Conservation (phyloP, 2,113 vertebrate genomes). For the Catagonus wagneri region DNA sequence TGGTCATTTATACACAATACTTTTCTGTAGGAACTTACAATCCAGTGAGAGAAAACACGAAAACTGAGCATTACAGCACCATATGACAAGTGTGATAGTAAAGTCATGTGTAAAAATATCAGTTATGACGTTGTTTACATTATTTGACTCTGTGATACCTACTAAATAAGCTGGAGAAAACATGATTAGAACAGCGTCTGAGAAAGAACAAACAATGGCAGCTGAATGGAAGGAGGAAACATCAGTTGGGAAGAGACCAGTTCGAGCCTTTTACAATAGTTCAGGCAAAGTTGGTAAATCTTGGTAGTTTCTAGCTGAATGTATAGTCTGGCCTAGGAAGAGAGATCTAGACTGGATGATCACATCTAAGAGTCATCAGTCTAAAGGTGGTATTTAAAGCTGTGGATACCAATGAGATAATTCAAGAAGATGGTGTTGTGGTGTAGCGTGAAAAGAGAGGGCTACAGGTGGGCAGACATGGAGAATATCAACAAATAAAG, state of each 20-base stretch:
- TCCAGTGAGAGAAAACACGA: not conserved
- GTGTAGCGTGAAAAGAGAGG: not conserved
- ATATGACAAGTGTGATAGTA: not conserved
- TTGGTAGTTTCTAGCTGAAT: not conserved
- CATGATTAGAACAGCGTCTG: not conserved
- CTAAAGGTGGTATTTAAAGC: not conserved
- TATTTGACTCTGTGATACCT: not conserved
- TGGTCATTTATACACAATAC: not conserved
- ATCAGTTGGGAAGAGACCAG: not conserved
- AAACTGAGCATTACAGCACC: not conserved
- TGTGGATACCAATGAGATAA: not conserved
- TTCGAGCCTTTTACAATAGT: not conserved
- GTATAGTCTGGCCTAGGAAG: not conserved
- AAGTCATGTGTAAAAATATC: not conserved
- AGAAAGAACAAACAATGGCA: not conserved
- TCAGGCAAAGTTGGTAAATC: not conserved
- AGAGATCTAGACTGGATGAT: not conserved
- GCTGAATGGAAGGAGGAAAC: not conserved
- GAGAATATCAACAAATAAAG: not conserved
- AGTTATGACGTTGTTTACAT: not conserved
- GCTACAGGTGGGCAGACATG: not conserved
- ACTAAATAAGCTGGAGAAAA: not conserved
- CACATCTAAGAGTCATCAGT: not conserved
- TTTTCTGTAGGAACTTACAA: not conserved
- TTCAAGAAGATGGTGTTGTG: not conserved